Conservation (phyloP, 2,888 invertebrate genomes). For the Spilosoma lubricipeda region DNA sequence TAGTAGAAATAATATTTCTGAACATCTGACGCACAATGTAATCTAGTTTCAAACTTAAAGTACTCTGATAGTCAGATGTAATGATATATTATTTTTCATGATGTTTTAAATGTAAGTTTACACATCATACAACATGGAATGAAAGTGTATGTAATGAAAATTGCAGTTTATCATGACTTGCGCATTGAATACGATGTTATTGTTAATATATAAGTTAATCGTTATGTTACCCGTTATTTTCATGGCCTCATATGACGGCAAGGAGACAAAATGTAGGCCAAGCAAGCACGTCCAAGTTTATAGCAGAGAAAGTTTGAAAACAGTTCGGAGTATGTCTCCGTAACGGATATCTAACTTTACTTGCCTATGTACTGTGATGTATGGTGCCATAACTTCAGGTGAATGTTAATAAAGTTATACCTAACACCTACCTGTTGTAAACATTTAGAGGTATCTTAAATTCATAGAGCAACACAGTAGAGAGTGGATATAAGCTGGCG, state of each 20-base stretch:
- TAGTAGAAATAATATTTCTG: too few species aligned
- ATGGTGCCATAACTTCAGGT: neutral
- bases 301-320: constrained; percentile 54
- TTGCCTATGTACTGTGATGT: constrained; percentile 17
- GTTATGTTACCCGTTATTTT: constrained; percentile 10
- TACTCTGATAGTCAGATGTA: too few species aligned
- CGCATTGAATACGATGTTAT: neutral
- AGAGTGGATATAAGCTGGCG: too few species aligned
- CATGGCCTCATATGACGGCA: constrained; percentile 46
- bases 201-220: neutral
- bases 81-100: too few species aligned
- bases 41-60: too few species aligned
- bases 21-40: too few species aligned
- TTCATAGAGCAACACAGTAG: too few species aligned
- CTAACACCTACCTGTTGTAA: neutral
- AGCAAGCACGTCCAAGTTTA: constrained; percentile 62
- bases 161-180: too few species aligned
- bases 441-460: neutral
- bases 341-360: constrained; percentile 41
- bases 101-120: too few species aligned
- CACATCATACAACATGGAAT: too few species aligned
- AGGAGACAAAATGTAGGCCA: constrained; percentile 66
- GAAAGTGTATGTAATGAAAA: too few species aligned
- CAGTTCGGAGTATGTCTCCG: constrained; percentile 47
- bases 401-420: neutral